Evolutionary conservation across 2,888 invertebrate species (phyloP), one percentile per base, ranked within the genome.

Genomic region (Cynaeus angustus): DNA sequence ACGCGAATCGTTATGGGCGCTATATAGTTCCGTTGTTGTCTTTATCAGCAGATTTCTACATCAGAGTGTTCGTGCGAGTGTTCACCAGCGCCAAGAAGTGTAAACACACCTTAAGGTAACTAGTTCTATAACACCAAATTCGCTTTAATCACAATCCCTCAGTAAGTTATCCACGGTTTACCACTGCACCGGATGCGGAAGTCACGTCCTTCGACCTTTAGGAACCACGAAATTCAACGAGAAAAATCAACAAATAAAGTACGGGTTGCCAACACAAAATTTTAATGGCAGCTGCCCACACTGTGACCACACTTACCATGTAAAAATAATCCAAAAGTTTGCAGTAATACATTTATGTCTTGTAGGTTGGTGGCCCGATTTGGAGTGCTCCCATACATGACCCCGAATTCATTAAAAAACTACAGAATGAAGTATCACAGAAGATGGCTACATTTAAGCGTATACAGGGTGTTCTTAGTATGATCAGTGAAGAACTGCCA

Each of bases 21-120:
- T 97, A 96, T 84, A 97, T 98, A 75, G 91, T 91, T 43, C 99
- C 99, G 0, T 81, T 99, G 45, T 83, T 99, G 1, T 96, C 96
- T 21, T 85, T 99, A 73, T 97, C 97, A 14, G 95, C 94, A 0
- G 99, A 99, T 85, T 99, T 99, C 86, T 99, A 99, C 83, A 91
- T 99, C 38, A 87, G 99, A 69, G 92, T 99, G 6, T 98, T 99
- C 84, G 95, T 99, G 0, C 90, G 91, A 78, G 87, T 99, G 0
- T 91, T 89, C 77, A 90, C 92, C 0, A 93, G 97, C 37, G 94
- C 94, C 58, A 87, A 90, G 43, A 91, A 91, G 77, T 98, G 97
- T 79, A 99, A 99, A 86, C 89, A 90, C 78, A 93, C 93, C 48
- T 92, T 93, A 53, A 93, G 91, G 94, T 94, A n/a, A 7, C 13